A percentile compares a stretch with the other conserved stretches of the same genome.
Evolutionary conservation across 2,797 vertebrate genomes (phyloP).

Genomic region (Erpetoichthys calabaricus): DNA sequence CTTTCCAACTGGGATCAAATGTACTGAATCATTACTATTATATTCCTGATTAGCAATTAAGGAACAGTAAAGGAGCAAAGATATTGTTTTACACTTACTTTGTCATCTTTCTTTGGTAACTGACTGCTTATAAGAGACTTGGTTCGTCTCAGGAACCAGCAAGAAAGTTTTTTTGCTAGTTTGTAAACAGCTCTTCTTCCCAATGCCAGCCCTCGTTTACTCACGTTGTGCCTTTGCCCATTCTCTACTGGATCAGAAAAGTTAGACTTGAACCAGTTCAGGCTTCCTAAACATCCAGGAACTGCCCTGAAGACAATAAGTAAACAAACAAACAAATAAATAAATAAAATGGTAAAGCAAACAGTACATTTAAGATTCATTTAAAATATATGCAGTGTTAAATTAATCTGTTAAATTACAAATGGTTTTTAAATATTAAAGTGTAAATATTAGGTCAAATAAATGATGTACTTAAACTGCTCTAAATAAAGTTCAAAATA

Average conservation of each 20-base stretch:
- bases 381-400: too few species aligned
- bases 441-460: too few species aligned
- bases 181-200: constrained; percentile 63
- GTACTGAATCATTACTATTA: too few species aligned
- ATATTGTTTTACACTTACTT: constrained; percentile 44
- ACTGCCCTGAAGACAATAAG: constrained; percentile 57
- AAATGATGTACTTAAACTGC: too few species aligned
- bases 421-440: too few species aligned
- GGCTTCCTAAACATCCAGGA: constrained; percentile 71
- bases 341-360: too few species aligned
- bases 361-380: too few species aligned
- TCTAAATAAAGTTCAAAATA: too few species aligned
- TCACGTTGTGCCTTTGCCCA: constrained; percentile 78
- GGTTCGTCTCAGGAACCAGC: constrained; percentile 76
- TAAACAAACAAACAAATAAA: constrained; percentile 2
- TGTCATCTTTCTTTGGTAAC: constrained; percentile 81
- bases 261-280: constrained; percentile 60
- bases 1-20: too few species aligned
- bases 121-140: constrained; percentile 76
- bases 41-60: too few species aligned
- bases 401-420: too few species aligned
- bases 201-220: constrained; percentile 74
- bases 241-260: constrained; percentile 81
- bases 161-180: constrained; percentile 61
- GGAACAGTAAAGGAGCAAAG: too few species aligned